Percentiles rank a stretch among this genome's conserved stretches.
These are phyloP conservation scores for Enteromius trimaculatus DNA, from an alignment of 2,797 vertebrate genomes.

Conservation along the genomic window DNA sequence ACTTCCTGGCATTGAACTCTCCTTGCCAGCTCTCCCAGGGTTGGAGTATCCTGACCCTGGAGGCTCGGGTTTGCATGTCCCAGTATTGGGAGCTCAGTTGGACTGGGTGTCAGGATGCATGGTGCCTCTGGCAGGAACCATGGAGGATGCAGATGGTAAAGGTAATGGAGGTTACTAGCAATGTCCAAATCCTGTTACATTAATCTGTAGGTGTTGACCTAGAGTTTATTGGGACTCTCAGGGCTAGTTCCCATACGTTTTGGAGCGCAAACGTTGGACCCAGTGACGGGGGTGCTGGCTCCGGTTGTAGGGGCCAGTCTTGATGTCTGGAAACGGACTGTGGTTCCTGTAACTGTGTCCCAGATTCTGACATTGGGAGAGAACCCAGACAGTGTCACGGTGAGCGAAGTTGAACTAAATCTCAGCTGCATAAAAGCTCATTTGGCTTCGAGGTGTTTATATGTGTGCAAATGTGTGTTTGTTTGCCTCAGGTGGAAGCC, in stretches of 20 bases:
- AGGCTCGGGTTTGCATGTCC: conserved; percentile 85
- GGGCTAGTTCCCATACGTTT: conserved; percentile 85
- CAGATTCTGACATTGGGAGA: conserved; percentile 72
- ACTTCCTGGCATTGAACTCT: conserved; percentile 75
- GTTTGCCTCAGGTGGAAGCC: conserved; percentile 73
- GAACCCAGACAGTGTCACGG: conserved; percentile 77
- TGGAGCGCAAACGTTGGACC: conserved; percentile 81
- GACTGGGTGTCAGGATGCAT: conserved; percentile 73
- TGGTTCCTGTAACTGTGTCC: conserved; percentile 82
- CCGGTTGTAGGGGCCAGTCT: conserved; percentile 82
- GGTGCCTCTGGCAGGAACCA: conserved; percentile 83
- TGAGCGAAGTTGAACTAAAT: conserved; percentile 58
- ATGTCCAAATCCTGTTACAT: conserved; percentile 34
- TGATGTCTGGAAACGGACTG: conserved; percentile 71
- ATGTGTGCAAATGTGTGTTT: background rate
- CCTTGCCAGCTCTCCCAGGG: conserved; percentile 82
- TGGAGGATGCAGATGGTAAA: conserved; percentile 86
- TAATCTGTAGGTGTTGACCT: conserved; percentile 16
- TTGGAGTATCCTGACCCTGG: conserved; percentile 88
- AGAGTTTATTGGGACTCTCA: conserved; percentile 60
- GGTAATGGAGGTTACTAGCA: conserved; percentile 69
- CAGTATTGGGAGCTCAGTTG: conserved; percentile 83
- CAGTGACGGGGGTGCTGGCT: conserved; percentile 78
- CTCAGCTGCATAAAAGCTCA: background rate
- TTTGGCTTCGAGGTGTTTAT: conserved; percentile 7